Evolutionary conservation across 2,113 vertebrate species (phyloP).

Genomic region (Athene noctua): DNA sequence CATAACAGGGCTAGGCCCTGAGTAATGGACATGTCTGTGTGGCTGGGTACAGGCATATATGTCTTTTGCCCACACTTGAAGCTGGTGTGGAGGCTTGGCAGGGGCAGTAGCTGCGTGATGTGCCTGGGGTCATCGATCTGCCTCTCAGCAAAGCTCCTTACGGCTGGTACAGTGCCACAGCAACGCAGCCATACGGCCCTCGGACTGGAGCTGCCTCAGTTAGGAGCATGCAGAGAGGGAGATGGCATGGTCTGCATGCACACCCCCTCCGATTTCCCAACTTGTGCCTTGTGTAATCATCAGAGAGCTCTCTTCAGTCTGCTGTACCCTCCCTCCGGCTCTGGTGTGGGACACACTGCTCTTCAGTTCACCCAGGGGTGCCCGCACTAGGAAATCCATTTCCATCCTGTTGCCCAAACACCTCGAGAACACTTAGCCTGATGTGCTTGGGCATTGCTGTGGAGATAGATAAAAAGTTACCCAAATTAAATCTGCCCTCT

Average conservation of each 20-base stretch:
- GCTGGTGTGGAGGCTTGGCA: background rate
- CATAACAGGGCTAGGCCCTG: background rate
- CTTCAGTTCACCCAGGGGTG: fast-evolving
- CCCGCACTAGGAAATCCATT: background rate
- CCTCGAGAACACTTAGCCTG: background rate
- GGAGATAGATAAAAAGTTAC: background rate
- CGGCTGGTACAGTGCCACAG: background rate
- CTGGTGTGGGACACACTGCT: background rate
- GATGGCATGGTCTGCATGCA: fast-evolving
- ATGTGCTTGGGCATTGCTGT: background rate
- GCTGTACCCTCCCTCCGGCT: fast-evolving
- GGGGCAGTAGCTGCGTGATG: background rate
- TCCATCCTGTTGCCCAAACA: background rate
- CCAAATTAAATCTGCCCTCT: background rate
- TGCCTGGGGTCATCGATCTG: background rate
- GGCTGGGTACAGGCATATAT: fast-evolving
- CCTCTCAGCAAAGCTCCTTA: background rate
- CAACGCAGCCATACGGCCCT: background rate
- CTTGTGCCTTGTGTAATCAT: too few species aligned
- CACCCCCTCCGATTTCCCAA: background rate
- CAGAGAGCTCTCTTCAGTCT: too few species aligned
- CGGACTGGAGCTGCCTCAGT: background rate
- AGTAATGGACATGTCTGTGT: background rate
- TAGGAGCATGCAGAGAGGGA: background rate
- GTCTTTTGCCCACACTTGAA: background rate